phyloP scores from a whole-genome alignment of 1,140 invertebrate species.

The Drosophila kikkawai region DNA sequence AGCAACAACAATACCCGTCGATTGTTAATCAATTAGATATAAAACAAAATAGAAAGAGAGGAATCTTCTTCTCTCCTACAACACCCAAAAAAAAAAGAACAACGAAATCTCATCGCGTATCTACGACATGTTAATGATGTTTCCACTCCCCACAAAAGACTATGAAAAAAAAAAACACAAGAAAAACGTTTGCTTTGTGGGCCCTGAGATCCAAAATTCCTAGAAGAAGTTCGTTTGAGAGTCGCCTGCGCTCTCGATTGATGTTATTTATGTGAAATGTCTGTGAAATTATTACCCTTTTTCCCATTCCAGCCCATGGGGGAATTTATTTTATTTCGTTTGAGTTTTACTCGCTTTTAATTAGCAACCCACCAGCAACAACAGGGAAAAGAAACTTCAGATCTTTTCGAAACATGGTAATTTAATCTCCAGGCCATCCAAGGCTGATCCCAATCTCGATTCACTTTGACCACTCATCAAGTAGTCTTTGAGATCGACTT shows the following conservation, averaged over 20 bases:
- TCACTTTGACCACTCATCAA: slow-evolving; percentile 81
- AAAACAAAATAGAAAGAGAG: slow-evolving; percentile 73
- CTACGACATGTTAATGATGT: slow-evolving; percentile 82
- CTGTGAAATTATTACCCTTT: slow-evolving; percentile 82
- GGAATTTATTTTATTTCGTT: slow-evolving; percentile 79
- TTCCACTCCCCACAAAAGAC: slow-evolving; percentile 54
- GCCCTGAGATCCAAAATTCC: slow-evolving; percentile 62
- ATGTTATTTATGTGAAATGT: slow-evolving; percentile 83
- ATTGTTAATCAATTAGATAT: slow-evolving; percentile 83
- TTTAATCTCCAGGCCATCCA: slow-evolving; percentile 66
- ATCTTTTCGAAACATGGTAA: slow-evolving; percentile 64
- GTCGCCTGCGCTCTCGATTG: slow-evolving; percentile 66
- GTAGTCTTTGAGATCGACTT: slow-evolving; percentile 65
- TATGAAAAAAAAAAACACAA: slow-evolving; percentile 30
- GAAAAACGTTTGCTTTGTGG: slow-evolving; percentile 65
- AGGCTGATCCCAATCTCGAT: slow-evolving; percentile 68
- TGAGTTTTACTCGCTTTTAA: slow-evolving; percentile 82
- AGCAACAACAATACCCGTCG: slow-evolving; percentile 63
- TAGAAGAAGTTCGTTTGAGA: slow-evolving; percentile 52
- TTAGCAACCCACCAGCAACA: slow-evolving; percentile 65
- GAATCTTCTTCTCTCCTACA: slow-evolving; percentile 51
- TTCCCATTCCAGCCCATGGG: slow-evolving; percentile 38
- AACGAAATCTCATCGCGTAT: slow-evolving; percentile 73
- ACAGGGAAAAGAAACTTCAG: slow-evolving; percentile 38
- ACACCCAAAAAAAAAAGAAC: slow-evolving; percentile 46